Evolutionary conservation across 2,888 invertebrate species (phyloP).

Genomic region (Podotricha telesiphe): DNA sequence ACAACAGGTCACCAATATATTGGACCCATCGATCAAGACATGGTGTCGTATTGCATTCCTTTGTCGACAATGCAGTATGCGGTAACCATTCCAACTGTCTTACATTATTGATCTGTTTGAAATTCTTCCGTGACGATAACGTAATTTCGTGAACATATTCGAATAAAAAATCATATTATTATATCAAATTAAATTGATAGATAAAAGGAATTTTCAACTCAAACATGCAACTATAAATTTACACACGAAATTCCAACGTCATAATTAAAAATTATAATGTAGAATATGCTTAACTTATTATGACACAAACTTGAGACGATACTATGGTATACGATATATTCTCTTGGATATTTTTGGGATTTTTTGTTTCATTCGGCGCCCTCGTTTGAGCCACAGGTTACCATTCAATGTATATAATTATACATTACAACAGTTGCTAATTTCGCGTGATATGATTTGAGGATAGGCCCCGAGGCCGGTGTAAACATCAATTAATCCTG

Average conservation of each 20-base stretch:
- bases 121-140: slow-evolving; percentile 46
- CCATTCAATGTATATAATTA: slow-evolving; percentile 61
- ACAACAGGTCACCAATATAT: slow-evolving; percentile 66
- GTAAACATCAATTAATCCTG: slow-evolving; percentile 81
- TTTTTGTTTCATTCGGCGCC: not conserved
- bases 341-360: not conserved
- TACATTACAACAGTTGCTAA: slow-evolving; percentile 72
- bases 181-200: not conserved
- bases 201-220: not conserved
- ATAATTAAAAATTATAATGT: slow-evolving; percentile 8
- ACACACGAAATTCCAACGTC: not conserved
- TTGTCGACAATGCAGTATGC: slow-evolving; percentile 56
- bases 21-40: slow-evolving; percentile 69
- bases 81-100: slow-evolving; percentile 54
- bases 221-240: not conserved
- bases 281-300: not conserved
- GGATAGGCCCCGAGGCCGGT: slow-evolving; percentile 67
- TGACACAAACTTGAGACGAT: not conserved
- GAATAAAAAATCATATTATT: not conserved
- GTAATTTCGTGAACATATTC: slow-evolving; percentile 1
- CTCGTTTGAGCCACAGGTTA: slow-evolving; percentile 49
- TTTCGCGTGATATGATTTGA: slow-evolving; percentile 73
- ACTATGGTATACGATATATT: not conserved
- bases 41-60: slow-evolving; percentile 74
- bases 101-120: slow-evolving; percentile 53